Base-by-base conservation (phyloP, 2,888 invertebrate species). In the Seladonia tumulorum region DNA sequence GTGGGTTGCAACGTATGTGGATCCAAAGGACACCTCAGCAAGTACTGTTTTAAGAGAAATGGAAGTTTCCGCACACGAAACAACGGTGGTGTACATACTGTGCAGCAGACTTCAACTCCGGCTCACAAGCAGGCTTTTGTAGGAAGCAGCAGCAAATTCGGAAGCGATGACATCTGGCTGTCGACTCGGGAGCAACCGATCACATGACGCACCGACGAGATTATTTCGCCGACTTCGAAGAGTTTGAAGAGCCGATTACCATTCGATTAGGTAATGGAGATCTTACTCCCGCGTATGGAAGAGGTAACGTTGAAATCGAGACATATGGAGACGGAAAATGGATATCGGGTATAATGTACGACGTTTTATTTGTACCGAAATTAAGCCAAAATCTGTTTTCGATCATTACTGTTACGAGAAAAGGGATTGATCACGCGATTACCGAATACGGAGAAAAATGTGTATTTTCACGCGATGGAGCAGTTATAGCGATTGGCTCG, bases 121-220 rank as follows among this genome's bases (percentile, higher is more conserved):
- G n/a, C n/a, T n/a, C n/a, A n/a, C n/a, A n/a, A n/a, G n/a, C n/a
- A n/a, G n/a, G n/a, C n/a, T n/a, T n/a, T n/a, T n/a, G n/a, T n/a
- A n/a, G n/a, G n/a, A n/a, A n/a, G n/a, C n/a, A n/a, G n/a, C n/a
- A n/a, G n/a, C n/a, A n/a, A n/a, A n/a, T n/a, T n/a, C 47, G 47
- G 14, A 14, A 14, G 16, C 8, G 60, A 75, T 2, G 42, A 75
- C 16, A 18, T 39, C 47, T 66, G 76, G 76, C 2, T 66, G 12
- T 76, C 35, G 76, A 76, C 1, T 76, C 76, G 8, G 66, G 76
- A 8, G 63, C 63, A 8, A 22, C 76, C 29, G 76, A 76, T 63
- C 45, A 76, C 18, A 66, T 63, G 45, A 18, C 45, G 16, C 22
- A 66, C 18, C 22, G 29, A 18, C 39, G n/a, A 18, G 25, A 74